These are phyloP conservation scores for Meles meles DNA, from an alignment of 2,113 vertebrate species.

Conservation along the genomic window DNA sequence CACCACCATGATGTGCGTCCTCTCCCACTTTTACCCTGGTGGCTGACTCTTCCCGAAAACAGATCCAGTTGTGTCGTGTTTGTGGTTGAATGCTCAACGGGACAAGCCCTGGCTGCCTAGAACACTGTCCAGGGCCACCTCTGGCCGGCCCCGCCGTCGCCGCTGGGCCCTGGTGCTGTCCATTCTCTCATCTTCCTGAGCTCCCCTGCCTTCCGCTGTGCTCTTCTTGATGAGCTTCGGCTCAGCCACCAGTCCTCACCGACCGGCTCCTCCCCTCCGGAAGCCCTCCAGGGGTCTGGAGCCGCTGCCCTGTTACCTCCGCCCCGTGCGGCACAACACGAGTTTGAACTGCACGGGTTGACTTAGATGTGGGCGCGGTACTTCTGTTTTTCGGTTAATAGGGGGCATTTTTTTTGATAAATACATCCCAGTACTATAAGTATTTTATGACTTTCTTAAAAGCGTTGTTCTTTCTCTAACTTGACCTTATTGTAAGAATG, in stretches of 20 bases:
- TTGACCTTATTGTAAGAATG: background rate
- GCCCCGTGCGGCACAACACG: background rate
- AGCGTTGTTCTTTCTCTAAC: background rate
- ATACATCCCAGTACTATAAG: background rate
- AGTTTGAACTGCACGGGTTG: background rate
- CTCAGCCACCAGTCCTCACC: background rate
- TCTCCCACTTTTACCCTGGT: background rate
- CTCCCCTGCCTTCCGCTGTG: background rate
- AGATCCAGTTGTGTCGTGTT: accelerated
- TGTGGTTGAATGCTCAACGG: background rate
- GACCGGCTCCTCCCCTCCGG: background rate
- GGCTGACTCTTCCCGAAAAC: background rate
- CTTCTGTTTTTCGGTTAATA: background rate
- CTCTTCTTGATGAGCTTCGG: background rate
- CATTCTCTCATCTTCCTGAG: accelerated
- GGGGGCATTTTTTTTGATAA: background rate
- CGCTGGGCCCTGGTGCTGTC: background rate
- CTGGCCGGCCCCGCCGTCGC: background rate
- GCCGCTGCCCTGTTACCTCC: too few relatives aligned
- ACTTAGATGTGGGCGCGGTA: background rate
- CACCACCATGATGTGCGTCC: accelerated
- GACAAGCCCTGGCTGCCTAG: background rate
- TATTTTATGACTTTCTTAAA: background rate
- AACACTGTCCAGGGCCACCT: background rate
- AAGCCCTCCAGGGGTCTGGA: accelerated